Conservation (phyloP, 2,888 invertebrate species). For the Hypomecis punctinalis region DNA sequence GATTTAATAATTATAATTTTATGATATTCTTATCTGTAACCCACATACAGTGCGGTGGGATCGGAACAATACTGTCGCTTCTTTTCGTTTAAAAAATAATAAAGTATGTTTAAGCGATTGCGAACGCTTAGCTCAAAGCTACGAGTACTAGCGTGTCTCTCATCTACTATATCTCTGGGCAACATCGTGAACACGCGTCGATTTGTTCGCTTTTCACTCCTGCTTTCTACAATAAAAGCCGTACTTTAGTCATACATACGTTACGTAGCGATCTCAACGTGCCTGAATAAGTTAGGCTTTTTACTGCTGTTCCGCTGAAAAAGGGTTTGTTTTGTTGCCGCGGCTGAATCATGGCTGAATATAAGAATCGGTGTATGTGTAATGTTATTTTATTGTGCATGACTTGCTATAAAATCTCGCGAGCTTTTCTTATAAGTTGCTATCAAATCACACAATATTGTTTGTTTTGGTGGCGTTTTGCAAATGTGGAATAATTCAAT, state of each 20-base stretch:
- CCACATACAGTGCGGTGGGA: no score
- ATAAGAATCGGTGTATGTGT: conserved; percentile 17
- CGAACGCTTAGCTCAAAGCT: no score
- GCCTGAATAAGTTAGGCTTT: conserved; percentile 28
- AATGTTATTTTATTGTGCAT: conserved; percentile 21
- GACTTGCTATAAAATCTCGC: conserved; percentile 6
- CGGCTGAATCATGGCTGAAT: conserved; percentile 18
- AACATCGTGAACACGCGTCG: conserved; percentile 39
- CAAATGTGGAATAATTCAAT: no score
- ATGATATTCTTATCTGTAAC: no score
- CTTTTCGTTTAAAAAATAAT: no score
- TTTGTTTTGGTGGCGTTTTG: no score
- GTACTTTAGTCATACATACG: conserved; percentile 33
- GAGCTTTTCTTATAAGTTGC: background rate
- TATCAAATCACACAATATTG: no score
- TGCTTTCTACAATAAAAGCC: conserved; percentile 31
- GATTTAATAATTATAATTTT: no score
- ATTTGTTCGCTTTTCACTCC: conserved; percentile 41
- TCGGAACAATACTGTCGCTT: no score
- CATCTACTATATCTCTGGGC: background rate
- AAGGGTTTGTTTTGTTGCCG: conserved; percentile 30
- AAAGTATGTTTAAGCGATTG: no score
- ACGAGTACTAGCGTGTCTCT: no score
- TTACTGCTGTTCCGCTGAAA: conserved; percentile 22
- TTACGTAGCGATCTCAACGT: conserved; percentile 30